Conservation (phyloP, 2,797 vertebrate species). For the Dipus sagitta region DNA sequence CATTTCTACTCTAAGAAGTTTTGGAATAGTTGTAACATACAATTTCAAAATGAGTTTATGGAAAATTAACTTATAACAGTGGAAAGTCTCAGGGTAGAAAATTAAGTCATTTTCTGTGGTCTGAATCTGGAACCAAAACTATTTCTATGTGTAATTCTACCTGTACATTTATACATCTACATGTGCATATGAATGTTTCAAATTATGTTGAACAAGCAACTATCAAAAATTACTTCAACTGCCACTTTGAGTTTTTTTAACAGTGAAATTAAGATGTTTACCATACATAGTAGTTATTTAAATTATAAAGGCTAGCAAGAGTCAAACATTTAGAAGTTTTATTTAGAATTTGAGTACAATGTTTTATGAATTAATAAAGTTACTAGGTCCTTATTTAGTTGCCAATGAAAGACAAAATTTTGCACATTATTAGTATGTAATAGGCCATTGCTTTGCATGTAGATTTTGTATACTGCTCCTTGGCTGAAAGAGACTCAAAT, state of each 20-base stretch:
- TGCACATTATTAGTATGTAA: too few relatives aligned
- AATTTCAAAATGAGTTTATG: slow-evolving; percentile 85
- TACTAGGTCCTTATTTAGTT: slow-evolving; percentile 72
- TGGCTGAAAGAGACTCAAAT: too few relatives aligned
- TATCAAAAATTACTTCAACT: slow-evolving; percentile 74
- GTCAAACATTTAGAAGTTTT: slow-evolving; percentile 65
- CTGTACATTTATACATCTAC: slow-evolving; percentile 13
- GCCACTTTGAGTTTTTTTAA: slow-evolving; percentile 70
- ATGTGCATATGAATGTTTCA: slow-evolving; percentile 74
- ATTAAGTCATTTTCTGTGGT: slow-evolving; percentile 83
- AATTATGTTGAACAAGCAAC: slow-evolving; percentile 80
- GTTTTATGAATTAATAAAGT: slow-evolving; percentile 76
- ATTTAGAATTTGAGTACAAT: slow-evolving; percentile 80
- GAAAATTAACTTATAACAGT: slow-evolving; percentile 82
- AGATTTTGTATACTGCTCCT: too few relatives aligned
- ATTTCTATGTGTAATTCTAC: slow-evolving; percentile 84
- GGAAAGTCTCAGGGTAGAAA: slow-evolving; percentile 83
- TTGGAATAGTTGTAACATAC: slow-evolving; percentile 83
- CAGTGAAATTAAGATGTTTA: slow-evolving; percentile 80
- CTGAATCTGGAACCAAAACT: slow-evolving; percentile 84
- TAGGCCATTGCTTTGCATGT: too few relatives aligned
- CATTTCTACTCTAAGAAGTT: slow-evolving; percentile 83
- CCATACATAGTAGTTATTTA: slow-evolving; percentile 78
- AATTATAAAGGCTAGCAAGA: not conserved
- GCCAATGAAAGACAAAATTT: slow-evolving; percentile 2